Evolutionary conservation across 2,888 invertebrate species (phyloP).

Genomic region (Drosophila paucipuncta): DNA sequence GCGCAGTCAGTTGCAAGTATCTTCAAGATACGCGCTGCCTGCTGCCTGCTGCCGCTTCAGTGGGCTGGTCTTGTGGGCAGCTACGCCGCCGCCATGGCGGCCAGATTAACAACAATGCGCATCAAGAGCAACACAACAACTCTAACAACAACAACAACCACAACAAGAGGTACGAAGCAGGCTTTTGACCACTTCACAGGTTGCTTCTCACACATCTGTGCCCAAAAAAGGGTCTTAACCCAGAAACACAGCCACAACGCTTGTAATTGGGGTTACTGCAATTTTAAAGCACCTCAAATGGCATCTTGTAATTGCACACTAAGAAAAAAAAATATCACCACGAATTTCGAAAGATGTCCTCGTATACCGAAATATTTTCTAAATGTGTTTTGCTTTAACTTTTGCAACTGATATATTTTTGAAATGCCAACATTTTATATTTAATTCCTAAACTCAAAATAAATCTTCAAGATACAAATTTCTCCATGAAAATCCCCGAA

Average conservation of each 20-base stretch:
- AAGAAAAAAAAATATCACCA: background rate
- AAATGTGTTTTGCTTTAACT: background rate
- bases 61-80: constrained; percentile 65
- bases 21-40: constrained; percentile 54
- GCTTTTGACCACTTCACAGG: constrained; percentile 42
- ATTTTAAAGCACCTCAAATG: constrained; percentile 71
- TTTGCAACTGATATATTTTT: background rate
- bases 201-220: constrained; percentile 35
- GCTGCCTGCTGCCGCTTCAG: constrained; percentile 33
- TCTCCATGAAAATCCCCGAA: background rate
- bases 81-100: constrained; percentile 30
- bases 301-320: constrained; percentile 41
- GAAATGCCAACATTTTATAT: background rate
- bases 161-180: constrained; percentile 11
- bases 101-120: constrained; percentile 52
- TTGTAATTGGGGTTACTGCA: constrained; percentile 81
- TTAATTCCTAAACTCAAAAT: background rate
- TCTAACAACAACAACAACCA: constrained; percentile 4
- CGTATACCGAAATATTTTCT: background rate
- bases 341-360: background rate
- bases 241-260: constrained; percentile 55
- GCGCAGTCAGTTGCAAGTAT: constrained; percentile 69
- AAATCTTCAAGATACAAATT: background rate
- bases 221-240: constrained; percentile 70
- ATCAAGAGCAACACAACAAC: constrained; percentile 29